Percentiles rank a stretch among this genome's conserved stretches.
phyloP scores from a whole-genome alignment of 2,888 invertebrate species.

The Taphrorychus bicolor region DNA sequence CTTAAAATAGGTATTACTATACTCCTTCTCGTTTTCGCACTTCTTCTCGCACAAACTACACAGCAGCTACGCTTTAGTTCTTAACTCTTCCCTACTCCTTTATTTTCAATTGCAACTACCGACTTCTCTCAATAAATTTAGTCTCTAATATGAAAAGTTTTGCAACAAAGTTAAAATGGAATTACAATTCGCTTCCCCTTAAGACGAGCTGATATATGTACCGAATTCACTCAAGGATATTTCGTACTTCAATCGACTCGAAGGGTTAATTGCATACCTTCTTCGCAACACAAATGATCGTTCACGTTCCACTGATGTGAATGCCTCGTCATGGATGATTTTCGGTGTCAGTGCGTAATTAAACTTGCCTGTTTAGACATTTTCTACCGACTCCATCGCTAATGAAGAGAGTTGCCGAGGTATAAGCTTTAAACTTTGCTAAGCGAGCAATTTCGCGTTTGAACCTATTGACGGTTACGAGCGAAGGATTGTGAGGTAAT shows the following conservation, averaged over 20 bases:
- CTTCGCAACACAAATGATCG: conserved; percentile 7
- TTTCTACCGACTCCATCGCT: conserved; percentile 7
- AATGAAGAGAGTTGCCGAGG: background rate
- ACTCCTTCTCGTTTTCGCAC: no score
- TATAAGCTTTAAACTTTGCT: background rate
- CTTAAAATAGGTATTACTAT: no score
- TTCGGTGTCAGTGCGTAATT: conserved; percentile 11
- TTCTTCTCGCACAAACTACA: no score
- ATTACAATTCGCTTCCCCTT: background rate
- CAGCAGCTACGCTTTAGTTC: background rate
- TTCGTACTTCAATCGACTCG: background rate
- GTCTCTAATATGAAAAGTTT: background rate
- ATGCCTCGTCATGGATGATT: conserved; percentile 8
- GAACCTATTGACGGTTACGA: background rate
- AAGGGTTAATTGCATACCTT: conserved; percentile 4
- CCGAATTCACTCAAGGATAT: background rate
- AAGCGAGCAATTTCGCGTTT: background rate
- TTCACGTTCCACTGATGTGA: background rate
- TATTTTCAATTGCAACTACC: no score
- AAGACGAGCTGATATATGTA: background rate
- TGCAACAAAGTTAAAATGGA: background rate
- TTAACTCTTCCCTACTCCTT: no score
- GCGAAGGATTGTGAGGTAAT: no score
- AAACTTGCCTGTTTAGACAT: conserved; percentile 13
- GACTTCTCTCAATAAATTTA: no score